Conservation (phyloP, 2,797 vertebrate genomes). For the Caiman crocodilus region DNA sequence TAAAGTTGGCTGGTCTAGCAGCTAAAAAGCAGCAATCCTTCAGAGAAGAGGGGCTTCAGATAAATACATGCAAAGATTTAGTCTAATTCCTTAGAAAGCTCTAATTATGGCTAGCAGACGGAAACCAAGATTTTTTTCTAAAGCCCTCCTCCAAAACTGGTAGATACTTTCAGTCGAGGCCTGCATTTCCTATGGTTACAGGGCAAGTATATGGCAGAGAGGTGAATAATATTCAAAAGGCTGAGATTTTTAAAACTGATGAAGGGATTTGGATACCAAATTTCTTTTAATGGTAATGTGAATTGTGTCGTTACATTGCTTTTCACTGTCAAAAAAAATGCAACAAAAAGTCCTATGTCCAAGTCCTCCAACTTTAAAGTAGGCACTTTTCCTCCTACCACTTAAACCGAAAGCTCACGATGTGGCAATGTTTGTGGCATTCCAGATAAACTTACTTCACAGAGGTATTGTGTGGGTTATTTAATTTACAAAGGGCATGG, state of each 20-base stretch:
- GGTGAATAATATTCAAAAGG: not conserved
- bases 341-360: not conserved
- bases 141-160: not conserved
- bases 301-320: not conserved
- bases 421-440: fast-evolving
- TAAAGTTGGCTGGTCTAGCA: slow-evolving; percentile 66
- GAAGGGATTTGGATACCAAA: not conserved
- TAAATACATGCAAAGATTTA: slow-evolving; percentile 50
- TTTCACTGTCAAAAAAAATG: not conserved
- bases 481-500: not conserved
- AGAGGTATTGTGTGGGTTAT: fast-evolving
- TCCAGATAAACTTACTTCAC: not conserved
- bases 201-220: not conserved
- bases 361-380: not conserved
- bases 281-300: not conserved
- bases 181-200: not conserved
- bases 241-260: not conserved
- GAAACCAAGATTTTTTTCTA: not conserved
- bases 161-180: too few species aligned
- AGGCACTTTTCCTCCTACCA: not conserved
- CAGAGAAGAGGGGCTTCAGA: slow-evolving; percentile 37
- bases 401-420: fast-evolving
- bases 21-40: slow-evolving; percentile 54
- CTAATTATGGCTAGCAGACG: slow-evolving; percentile 23
- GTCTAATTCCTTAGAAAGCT: slow-evolving; percentile 52